These are phyloP conservation scores for Cordilura impudica DNA, from an alignment of 2,888 invertebrate genomes.

Conservation along the genomic window DNA sequence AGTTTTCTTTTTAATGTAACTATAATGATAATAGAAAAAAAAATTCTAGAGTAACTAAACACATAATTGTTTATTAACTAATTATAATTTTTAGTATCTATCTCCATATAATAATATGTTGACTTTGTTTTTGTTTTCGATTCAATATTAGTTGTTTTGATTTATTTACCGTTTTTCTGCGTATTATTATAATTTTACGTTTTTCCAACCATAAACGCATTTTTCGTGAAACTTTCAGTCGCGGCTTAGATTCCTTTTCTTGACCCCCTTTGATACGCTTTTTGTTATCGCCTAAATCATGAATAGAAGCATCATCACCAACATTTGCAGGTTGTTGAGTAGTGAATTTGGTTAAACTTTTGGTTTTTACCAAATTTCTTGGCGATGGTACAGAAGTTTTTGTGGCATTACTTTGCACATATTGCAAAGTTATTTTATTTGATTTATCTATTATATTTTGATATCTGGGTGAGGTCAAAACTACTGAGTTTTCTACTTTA, in stretches of 20 bases:
- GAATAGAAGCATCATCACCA: too few species aligned
- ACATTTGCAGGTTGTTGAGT: too few species aligned
- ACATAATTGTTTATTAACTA: too few species aligned
- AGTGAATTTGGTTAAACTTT: background rate
- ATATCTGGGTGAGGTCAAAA: background rate
- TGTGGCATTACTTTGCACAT: background rate
- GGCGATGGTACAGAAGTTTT: background rate
- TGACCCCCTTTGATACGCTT: background rate
- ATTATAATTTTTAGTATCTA: background rate
- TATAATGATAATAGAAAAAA: too few species aligned
- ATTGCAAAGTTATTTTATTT: slow-evolving; percentile 13
- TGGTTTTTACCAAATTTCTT: background rate
- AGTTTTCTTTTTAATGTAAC: too few species aligned
- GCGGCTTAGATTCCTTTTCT: slow-evolving; percentile 2
- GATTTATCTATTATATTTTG: background rate
- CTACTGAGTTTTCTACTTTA: background rate
- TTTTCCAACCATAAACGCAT: slow-evolving; percentile 71
- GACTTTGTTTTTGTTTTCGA: background rate
- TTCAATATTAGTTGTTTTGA: background rate
- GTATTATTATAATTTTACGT: slow-evolving; percentile 69
- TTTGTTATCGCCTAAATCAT: too few species aligned
- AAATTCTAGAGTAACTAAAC: too few species aligned
- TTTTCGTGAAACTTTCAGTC: slow-evolving; percentile 66
- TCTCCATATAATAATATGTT: background rate
- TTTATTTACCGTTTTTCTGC: slow-evolving; percentile 63